Base-by-base conservation (phyloP, 2,113 vertebrate species). In the Ptilorrhoa leucosticta region DNA sequence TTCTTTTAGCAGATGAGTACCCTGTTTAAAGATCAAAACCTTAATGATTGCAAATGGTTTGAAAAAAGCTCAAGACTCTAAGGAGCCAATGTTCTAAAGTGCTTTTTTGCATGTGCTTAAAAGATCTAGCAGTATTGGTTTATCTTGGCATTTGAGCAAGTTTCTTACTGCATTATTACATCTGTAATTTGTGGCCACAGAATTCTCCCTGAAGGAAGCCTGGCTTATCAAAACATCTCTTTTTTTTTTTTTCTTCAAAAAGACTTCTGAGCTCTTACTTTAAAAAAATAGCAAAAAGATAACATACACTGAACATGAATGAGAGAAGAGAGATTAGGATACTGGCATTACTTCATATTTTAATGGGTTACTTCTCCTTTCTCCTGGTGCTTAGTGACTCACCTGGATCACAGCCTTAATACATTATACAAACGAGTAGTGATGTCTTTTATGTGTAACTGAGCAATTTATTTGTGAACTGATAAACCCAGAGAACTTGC, bases 61-160 rank as follows among this genome's bases (percentile, higher is more conserved):
- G 39, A 20, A 37, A 63, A 54, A 58, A 56, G 13, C 6, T 35
- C 26, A 42, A 63, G 56, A 42, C 8, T 21, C 19, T 23, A 33
- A 42, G 40, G 22, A 83, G 11, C 26, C 28, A 65, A 3, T 39
- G 16, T 84, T 71, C 31, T 80, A 13, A 64, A 61, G 21, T 75
- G 17, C 1, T 37, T 85, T 83, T 87, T 53, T 77, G 27, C 23
- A 17, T 71, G n/a, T 83, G 28, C 66, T 53, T 87, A 26, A 45
- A 54, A 63, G 23, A 53, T 80, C 30, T 68, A 83, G 42, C n/a
- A 70, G 28, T 33, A 26, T 27, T 87, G 57, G 61, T 94, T 96
- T 95, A 21, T 91, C 54, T 93, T 96, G 90, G 94, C 83, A 57
- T 57, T 83, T 65, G 31, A 86, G 23, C 44, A 75, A 69, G 40